Evolutionary conservation across 2,113 vertebrate genomes (phyloP).

Genomic region (Odocoileus virginianus): DNA sequence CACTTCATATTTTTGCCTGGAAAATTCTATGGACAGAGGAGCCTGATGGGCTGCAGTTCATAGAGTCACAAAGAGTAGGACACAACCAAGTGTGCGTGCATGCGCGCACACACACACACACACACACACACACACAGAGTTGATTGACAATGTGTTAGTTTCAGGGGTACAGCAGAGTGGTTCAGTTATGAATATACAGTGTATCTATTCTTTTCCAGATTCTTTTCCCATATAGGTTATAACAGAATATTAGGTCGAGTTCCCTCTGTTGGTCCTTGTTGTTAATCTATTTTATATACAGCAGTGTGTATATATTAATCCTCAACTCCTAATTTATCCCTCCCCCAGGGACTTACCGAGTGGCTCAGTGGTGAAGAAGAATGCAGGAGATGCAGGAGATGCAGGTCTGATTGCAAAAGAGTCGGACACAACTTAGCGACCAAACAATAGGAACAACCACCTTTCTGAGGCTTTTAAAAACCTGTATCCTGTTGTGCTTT

Average conservation of each 20-base stretch:
- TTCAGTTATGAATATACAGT: background rate
- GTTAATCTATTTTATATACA: background rate
- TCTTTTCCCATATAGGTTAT: background rate
- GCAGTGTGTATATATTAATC: background rate
- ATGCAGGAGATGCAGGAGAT: background rate
- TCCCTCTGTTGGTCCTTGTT: background rate
- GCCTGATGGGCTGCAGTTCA: background rate
- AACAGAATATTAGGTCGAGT: background rate
- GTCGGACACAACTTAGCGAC: rapidly evolving
- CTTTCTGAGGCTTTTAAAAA: background rate
- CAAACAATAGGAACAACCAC: background rate
- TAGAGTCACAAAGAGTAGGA: background rate
- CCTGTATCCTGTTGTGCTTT: background rate
- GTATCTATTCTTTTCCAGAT: background rate
- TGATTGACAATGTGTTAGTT: background rate
- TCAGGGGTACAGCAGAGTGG: background rate
- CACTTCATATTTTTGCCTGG: background rate
- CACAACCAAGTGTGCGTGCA: rapidly evolving
- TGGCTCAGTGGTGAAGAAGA: background rate
- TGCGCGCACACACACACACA: rapidly evolving
- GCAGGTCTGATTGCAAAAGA: background rate
- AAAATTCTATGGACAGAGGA: background rate
- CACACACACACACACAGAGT: too few species aligned
- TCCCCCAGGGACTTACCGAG: background rate
- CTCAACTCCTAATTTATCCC: background rate